phyloP scores from a whole-genome alignment of 1,140 invertebrate species.

The Leptinotarsa lineolata region DNA sequence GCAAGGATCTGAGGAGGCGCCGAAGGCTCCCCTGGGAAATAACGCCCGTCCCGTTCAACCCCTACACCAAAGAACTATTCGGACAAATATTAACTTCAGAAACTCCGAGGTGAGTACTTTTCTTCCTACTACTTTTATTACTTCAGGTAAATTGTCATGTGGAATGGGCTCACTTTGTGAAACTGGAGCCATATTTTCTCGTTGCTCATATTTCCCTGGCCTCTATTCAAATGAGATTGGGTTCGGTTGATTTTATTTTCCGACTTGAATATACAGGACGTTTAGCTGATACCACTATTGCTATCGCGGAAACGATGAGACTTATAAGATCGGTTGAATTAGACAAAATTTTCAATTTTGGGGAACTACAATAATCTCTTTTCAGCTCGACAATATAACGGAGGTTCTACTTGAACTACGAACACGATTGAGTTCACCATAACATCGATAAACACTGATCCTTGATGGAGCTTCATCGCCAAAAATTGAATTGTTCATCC shows the following conservation, averaged over 20 bases:
- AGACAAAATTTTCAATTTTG: too few relatives aligned
- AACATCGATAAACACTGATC: too few relatives aligned
- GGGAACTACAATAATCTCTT: too few relatives aligned
- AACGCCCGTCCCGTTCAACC: conserved; percentile 90
- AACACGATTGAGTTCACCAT: too few relatives aligned
- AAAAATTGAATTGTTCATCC: too few relatives aligned
- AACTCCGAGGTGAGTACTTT: conserved; percentile 43
- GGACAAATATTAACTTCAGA: conserved; percentile 94
- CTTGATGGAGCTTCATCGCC: too few relatives aligned
- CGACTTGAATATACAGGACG: background rate
- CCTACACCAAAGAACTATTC: conserved; percentile 86
- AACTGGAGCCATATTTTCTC: conserved; percentile 11
- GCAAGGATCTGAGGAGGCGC: conserved; percentile 80
- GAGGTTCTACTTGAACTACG: too few relatives aligned
- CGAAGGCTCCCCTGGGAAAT: conserved; percentile 90
- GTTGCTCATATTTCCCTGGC: conserved; percentile 14
- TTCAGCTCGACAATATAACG: too few relatives aligned
- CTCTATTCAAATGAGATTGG: conserved; percentile 21
- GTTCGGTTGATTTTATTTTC: conserved; percentile 4
- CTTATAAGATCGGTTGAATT: too few relatives aligned
- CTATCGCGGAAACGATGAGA: too few relatives aligned
- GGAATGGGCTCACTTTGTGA: conserved; percentile 11
- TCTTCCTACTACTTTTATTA: conserved; percentile 30
- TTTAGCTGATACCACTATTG: too few relatives aligned
- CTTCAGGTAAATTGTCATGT: conserved; percentile 24